A percentile compares a stretch with the other conserved stretches of the same genome.
Evolutionary conservation across 2,113 vertebrate species (phyloP).

Genomic region (Mustelus asterias): DNA sequence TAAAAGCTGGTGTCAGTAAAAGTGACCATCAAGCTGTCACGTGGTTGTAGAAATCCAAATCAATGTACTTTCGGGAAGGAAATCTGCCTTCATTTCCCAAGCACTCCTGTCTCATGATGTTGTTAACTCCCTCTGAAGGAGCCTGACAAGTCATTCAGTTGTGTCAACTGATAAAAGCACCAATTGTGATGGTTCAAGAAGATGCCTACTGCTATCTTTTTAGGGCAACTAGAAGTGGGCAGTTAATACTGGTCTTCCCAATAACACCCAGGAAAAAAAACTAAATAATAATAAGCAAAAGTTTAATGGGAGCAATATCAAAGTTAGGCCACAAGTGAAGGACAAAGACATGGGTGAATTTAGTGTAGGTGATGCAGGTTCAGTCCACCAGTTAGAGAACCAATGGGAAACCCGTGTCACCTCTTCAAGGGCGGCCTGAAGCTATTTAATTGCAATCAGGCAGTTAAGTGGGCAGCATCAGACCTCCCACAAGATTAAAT

Average conservation of each 20-base stretch:
- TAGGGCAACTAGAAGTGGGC: background rate
- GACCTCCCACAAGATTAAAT: no score
- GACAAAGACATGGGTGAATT: no score
- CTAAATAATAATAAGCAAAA: background rate
- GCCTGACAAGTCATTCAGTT: background rate
- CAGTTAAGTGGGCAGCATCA: no score
- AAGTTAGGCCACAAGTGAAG: background rate
- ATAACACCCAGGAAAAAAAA: background rate
- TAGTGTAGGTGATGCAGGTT: no score
- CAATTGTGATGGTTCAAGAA: background rate
- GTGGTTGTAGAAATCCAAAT: background rate
- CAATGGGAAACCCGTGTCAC: no score
- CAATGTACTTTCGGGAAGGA: background rate
- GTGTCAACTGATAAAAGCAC: background rate
- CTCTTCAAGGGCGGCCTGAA: no score
- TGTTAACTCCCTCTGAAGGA: background rate
- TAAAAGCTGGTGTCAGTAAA: background rate
- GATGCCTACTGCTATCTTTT: background rate
- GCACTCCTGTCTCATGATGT: background rate
- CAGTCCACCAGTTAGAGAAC: no score
- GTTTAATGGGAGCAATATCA: background rate
- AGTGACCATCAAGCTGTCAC: background rate
- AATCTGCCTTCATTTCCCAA: background rate
- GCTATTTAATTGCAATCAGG: no score
- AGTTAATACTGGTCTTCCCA: background rate